phyloP scores from a whole-genome alignment of 2,113 vertebrate species.

The Rhadina sibilatrix region DNA sequence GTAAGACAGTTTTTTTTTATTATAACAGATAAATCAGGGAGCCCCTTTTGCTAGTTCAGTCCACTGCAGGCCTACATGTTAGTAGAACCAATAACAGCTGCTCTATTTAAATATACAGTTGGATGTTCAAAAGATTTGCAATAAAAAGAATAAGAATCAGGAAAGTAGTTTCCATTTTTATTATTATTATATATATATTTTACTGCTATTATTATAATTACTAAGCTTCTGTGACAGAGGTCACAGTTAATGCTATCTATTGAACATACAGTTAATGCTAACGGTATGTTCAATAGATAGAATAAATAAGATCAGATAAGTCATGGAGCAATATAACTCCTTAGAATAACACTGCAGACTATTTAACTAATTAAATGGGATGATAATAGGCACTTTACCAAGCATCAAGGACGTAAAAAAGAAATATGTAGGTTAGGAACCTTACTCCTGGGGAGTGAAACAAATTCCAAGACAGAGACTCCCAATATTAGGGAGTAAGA shows the following conservation, averaged over 20 bases:
- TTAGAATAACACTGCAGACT: background rate
- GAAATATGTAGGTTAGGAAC: background rate
- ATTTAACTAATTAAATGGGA: background rate
- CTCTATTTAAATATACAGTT: background rate
- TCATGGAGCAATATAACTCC: background rate
- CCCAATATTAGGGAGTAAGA: background rate
- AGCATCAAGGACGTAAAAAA: background rate
- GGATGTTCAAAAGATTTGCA: background rate
- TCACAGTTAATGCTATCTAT: too few species aligned
- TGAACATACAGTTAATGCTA: too few species aligned
- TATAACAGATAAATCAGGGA: background rate
- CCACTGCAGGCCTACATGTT: background rate
- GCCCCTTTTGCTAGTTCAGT: background rate
- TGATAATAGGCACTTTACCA: background rate
- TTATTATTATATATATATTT: background rate
- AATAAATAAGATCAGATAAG: background rate
- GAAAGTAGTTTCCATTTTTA: background rate
- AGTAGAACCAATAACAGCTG: background rate
- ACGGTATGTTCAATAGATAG: background rate
- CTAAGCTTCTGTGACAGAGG: background rate
- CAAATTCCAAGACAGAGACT: background rate
- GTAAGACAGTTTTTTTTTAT: background rate
- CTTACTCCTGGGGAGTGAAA: background rate
- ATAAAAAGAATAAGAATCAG: background rate
- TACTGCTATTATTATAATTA: background rate